Evolutionary conservation across 1,140 invertebrate genomes (phyloP).

Genomic region (Calosoma granatense): DNA sequence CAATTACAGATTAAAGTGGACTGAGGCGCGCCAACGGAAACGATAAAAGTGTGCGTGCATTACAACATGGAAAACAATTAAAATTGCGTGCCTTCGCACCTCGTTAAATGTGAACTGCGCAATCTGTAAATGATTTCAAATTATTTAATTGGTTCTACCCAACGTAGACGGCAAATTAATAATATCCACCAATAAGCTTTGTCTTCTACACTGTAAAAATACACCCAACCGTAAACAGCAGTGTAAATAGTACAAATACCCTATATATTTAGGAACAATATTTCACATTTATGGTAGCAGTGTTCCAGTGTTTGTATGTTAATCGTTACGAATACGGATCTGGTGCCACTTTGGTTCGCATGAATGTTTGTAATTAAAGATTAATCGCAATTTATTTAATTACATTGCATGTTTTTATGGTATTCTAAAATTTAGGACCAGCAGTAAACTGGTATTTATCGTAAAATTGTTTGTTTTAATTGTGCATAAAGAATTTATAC

Average conservation of each 20-base stretch:
- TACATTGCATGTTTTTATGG: too few relatives aligned
- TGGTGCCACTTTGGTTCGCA: background rate
- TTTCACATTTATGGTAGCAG: background rate
- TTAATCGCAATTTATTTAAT: too few relatives aligned
- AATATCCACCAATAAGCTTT: background rate
- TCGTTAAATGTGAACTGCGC: background rate
- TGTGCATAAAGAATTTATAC: too few relatives aligned
- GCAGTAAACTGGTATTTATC: too few relatives aligned
- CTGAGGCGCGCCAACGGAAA: background rate
- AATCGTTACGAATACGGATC: background rate
- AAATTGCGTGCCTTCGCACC: constrained; percentile 4
- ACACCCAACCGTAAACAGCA: too few relatives aligned
- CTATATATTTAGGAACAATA: background rate
- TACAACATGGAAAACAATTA: background rate
- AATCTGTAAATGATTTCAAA: constrained; percentile 7
- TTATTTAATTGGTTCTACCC: background rate
- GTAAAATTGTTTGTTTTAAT: too few relatives aligned
- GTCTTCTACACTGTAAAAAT: background rate
- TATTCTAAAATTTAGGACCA: too few relatives aligned
- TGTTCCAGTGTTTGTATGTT: background rate
- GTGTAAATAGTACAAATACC: background rate
- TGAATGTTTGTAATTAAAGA: too few relatives aligned
- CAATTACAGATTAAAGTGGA: constrained; percentile 3
- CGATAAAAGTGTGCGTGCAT: background rate
- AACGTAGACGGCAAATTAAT: background rate